Evolutionary conservation across 2,113 vertebrate species (phyloP), one percentile per base, ranked within the genome.

Genomic region (Eolophus roseicapilla): DNA sequence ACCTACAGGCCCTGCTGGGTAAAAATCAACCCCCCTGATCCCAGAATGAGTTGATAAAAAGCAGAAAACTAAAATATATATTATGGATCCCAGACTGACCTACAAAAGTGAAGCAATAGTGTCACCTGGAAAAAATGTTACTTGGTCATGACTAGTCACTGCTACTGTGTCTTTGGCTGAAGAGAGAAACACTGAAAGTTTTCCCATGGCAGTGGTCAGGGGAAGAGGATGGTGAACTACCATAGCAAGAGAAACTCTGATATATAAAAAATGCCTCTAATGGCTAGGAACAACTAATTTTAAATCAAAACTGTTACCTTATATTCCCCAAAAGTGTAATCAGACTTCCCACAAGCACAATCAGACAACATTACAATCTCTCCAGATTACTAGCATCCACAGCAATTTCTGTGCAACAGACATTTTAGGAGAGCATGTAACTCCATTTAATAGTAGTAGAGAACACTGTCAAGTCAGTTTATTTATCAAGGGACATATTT

Each of bases 271-370:
- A 80, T 13, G 24, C 7, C 41, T 80, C 71, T 80, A 82, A 85
- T 59, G 25, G 33, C 24, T 55, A 37, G 21, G 37, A 83, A 90
- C 37, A 83, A 74, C 28, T 83, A 0, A 53, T 69, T 85, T 90
- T 28, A 81, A 88, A 73, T 44, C 14, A 63, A 57, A 86, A 74
- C 27, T 80, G 8, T 71, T 94, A 78, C 33, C 12, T 94, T 60
- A 95, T 75, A 60, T 73, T 92, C 73, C 88, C 88, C 92, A 59
- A 52, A 95, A 83, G 88, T 20, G 46, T 39, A 46, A 91, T 91
- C 76, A 87, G 37, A 59, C 39, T 78, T 59, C 59, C 71, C 79
- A 47, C 17, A 88, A 78, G 57, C 35, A 63, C n/a, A 31, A 86
- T 77, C 31, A 93, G 71, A 79, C 33, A 83, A 53, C 62, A 90